These are phyloP conservation scores for Streblospio benedicti DNA, from an alignment of 1,140 invertebrate species.

Conservation along the genomic window DNA sequence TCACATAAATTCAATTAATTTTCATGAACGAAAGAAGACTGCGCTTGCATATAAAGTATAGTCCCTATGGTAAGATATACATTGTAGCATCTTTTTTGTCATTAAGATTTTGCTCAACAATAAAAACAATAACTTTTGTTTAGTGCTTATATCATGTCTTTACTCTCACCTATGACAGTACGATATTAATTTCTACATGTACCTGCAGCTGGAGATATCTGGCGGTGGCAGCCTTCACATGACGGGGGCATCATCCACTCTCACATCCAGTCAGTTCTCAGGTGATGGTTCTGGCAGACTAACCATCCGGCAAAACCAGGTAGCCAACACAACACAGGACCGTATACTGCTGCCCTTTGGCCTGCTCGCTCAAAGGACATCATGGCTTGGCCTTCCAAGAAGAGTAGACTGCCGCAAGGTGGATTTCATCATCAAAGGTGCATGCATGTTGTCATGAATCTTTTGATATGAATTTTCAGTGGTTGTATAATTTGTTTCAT, in stretches of 20 bases:
- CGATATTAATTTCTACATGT: background rate
- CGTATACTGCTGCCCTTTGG: slow-evolving; percentile 24
- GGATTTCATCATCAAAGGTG: slow-evolving; percentile 32
- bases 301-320: slow-evolving; percentile 21
- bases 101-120: too few species aligned
- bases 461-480: background rate
- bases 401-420: slow-evolving; percentile 29
- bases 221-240: slow-evolving; percentile 25
- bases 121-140: too few species aligned
- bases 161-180: background rate
- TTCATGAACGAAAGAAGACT: too few species aligned
- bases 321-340: slow-evolving; percentile 16
- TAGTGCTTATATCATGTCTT: too few species aligned
- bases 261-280: slow-evolving; percentile 20
- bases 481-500: background rate
- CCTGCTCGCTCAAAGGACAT: slow-evolving; percentile 24
- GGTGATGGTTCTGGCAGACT: slow-evolving; percentile 29
- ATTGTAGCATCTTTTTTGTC: too few species aligned
- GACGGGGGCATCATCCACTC: slow-evolving; percentile 15
- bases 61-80: too few species aligned
- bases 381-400: slow-evolving; percentile 23
- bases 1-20: too few species aligned
- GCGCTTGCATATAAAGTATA: too few species aligned
- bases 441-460: background rate
- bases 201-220: slow-evolving; percentile 24